A percentile compares a stretch with the other conserved stretches of the same genome.
Evolutionary conservation across 2,888 invertebrate genomes (phyloP).

Genomic region (Lycaena phlaeas): DNA sequence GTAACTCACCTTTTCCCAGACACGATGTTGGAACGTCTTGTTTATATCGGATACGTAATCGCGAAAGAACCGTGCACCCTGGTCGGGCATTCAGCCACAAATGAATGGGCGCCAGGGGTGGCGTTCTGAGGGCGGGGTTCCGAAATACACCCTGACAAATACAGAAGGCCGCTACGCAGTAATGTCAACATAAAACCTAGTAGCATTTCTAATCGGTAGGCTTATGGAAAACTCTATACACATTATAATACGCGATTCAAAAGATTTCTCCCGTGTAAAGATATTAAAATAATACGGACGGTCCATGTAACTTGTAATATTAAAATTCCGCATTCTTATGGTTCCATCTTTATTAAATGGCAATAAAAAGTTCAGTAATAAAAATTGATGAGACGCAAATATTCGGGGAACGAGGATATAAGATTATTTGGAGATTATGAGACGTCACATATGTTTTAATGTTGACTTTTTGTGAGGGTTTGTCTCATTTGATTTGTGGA

Average conservation of each 20-base stretch:
- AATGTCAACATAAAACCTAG: background rate
- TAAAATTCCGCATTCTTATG: background rate
- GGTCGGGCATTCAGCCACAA: conserved; percentile 34
- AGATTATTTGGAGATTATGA: too few species aligned
- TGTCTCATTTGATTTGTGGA: too few species aligned
- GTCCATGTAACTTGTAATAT: background rate
- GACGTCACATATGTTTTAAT: too few species aligned
- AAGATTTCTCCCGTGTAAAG: background rate
- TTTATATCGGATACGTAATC: conserved; percentile 20
- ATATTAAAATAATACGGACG: background rate
- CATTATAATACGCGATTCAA: background rate
- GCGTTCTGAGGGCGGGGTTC: conserved; percentile 51
- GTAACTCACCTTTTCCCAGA: too few species aligned
- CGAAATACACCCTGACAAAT: background rate
- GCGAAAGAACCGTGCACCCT: conserved; percentile 30
- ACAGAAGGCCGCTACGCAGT: background rate
- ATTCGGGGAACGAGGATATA: too few species aligned
- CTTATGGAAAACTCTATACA: conserved; percentile 37
- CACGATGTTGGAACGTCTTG: background rate
- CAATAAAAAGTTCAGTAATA: too few species aligned
- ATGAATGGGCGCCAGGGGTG: conserved; percentile 60
- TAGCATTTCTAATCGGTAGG: conserved; percentile 21
- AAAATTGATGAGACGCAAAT: too few species aligned
- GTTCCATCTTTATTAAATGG: too few species aligned
- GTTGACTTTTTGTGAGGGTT: too few species aligned